Evolutionary conservation across 2,113 vertebrate genomes (phyloP), one percentile per base, ranked within the genome.

Genomic region (Chlorodrepanis virens): DNA sequence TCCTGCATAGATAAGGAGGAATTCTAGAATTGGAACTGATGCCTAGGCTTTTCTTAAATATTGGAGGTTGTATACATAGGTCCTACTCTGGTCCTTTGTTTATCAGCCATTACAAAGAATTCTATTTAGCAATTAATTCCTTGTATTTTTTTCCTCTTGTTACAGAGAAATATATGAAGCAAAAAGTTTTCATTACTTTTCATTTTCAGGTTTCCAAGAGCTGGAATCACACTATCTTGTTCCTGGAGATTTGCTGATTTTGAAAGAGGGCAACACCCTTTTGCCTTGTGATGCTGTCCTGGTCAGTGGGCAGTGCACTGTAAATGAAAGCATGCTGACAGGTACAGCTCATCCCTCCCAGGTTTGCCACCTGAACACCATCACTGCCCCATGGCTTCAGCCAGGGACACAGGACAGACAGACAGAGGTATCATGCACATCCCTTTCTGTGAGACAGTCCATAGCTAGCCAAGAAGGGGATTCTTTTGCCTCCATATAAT

Each of bases 301-400:
- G 77, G 75, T 98, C 63, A 97, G 97, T 0, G 98, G 98, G 59
- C 96, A 94, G 87, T 98, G 98, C 60, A 90, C 96, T 71, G 98
- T 98, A 7, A 97, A 98, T 47, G 98, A 98, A 97, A 97, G 98
- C 94, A 98, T 98, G 98, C 96, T 98, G 76, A 98, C 98, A 96
- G 98, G 98, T 98, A 96, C 3, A 61, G 42, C 22, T 79, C n/a
- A 21, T 9, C 65, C 16, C n/a, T 80, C 37, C 63, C 77, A 39
- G 33, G 16, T 69, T 69, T 86, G 24, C 22, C 42, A 27, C 54
- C 21, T 56, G 35, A 75, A 15, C 44, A 40, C 61, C 27, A 16
- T 57, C 59, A 44, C 8, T 60, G 31, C 14, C 27, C 27, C 44
- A 1, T 45, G 56, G 65, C 63, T 89, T 75, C 56, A 78, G 39